A percentile compares a stretch with the other conserved stretches of the same genome.
phyloP scores from a whole-genome alignment of 2,797 vertebrate species.

The Scolopax bukidnonensis region DNA sequence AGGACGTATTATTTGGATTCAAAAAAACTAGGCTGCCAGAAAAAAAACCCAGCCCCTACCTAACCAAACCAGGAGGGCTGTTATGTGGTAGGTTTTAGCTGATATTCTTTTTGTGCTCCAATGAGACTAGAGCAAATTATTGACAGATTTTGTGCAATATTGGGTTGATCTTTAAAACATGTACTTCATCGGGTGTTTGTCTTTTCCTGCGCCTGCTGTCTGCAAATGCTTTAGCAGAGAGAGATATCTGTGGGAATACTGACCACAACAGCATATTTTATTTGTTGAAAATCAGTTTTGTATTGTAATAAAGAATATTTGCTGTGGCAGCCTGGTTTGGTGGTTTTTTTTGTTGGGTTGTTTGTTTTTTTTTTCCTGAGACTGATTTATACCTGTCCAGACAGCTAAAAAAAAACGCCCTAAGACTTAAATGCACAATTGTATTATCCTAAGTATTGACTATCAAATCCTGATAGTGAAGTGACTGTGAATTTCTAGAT shows the following conservation, averaged over 20 bases:
- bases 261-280: slow-evolving; percentile 60
- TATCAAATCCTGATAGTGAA: slow-evolving; percentile 6
- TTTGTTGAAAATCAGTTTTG: slow-evolving; percentile 55
- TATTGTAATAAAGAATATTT: slow-evolving; percentile 54
- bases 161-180: slow-evolving; percentile 15
- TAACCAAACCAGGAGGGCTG: neutral
- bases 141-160: neutral
- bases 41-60: neutral
- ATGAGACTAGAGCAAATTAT: neutral
- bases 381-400: slow-evolving; percentile 52
- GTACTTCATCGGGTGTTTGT: neutral
- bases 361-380: neutral
- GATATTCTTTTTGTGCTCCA: neutral
- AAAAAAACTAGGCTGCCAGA: neutral
- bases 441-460: neutral
- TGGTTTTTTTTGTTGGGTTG: neutral
- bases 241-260: neutral
- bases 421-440: slow-evolving; percentile 4
- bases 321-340: neutral
- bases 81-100: neutral
- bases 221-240: slow-evolving; percentile 14
- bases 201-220: slow-evolving; percentile 3
- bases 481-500: slow-evolving; percentile 18
- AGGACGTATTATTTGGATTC: neutral
- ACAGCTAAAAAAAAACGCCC: slow-evolving; percentile 39